Evolutionary conservation across 2,113 vertebrate species (phyloP).

Genomic region (Calonectris borealis): DNA sequence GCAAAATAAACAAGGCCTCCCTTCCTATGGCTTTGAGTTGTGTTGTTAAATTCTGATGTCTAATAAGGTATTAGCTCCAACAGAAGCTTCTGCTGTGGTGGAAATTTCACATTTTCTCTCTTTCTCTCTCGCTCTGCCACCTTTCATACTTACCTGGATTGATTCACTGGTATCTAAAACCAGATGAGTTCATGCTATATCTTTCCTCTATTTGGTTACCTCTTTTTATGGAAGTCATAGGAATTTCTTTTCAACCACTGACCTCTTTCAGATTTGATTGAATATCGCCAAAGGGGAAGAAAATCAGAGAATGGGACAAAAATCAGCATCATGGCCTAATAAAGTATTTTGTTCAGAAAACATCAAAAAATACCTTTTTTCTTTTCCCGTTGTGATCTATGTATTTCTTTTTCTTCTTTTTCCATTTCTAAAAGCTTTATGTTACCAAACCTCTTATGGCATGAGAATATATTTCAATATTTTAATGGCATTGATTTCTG

Average conservation of each 20-base stretch:
- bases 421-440: background rate
- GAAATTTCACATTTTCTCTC: background rate
- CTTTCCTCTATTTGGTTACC: background rate
- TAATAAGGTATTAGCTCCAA: background rate
- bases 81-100: background rate
- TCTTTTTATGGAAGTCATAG: background rate
- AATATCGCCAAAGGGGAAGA: background rate
- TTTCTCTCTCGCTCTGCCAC: background rate
- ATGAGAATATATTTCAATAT: background rate
- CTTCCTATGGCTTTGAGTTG: background rate
- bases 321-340: background rate
- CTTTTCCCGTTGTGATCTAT: background rate
- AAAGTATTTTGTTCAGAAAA: background rate
- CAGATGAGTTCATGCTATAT: background rate
- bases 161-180: background rate
- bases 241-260: background rate
- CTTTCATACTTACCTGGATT: background rate
- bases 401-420: background rate
- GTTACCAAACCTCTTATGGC: background rate
- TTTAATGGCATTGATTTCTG: background rate
- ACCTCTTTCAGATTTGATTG: background rate
- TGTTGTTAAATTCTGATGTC: background rate
- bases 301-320: background rate
- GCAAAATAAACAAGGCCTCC: background rate
- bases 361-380: accelerated